Base-by-base conservation (phyloP, 2,113 vertebrate species). In the Dasyprocta punctata region DNA sequence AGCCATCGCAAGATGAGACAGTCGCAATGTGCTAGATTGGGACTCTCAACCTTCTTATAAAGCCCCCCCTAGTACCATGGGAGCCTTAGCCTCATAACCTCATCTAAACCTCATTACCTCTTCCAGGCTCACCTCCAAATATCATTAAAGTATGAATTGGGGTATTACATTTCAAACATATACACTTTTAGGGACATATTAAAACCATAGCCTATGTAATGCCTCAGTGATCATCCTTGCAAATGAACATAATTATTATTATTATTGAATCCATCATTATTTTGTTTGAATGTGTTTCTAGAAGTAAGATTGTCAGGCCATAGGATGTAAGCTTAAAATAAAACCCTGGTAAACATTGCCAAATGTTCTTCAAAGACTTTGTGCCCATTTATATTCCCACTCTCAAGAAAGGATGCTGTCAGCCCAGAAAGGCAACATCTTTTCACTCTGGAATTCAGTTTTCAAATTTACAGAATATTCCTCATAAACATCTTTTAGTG, bases 241-340 rank as follows among this genome's bases (percentile, higher is more conserved):
- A 58, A 90, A 85, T 49, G 85, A 94, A 75, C 58, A 73, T 36
- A 41, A 47, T 28, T 56, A 19, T 56, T 56, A 17, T 56, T 56
- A 16, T 16, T 54, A 16, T 90, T 60, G 8, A 41, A 47, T 33
- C 30, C 11, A 30, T n/a, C 14, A 67, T 58, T 38, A 73, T 75
- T 92, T 85, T 87, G 67, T 71, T 81, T 86, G 85, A 71, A 73
- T 67, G 19, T 10, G 54, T 80, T 90, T 78, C 77, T 90, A 84
- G 67, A 96, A 92, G 54, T 93, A 56, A 71, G n/a, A 63, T 10
- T 63, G 22, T 17, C 69, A 19, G 61, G 89, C 73, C 52, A 78
- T 71, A 86, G 38, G 22, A 92, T 52, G 3, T 47, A 90, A 90
- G 19, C 28, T 90, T 92, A 38, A 58, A 14, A 61, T 47, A 77